These are phyloP conservation scores for Dallia pectoralis DNA, from an alignment of 2,797 vertebrate species.

Conservation along the genomic window DNA sequence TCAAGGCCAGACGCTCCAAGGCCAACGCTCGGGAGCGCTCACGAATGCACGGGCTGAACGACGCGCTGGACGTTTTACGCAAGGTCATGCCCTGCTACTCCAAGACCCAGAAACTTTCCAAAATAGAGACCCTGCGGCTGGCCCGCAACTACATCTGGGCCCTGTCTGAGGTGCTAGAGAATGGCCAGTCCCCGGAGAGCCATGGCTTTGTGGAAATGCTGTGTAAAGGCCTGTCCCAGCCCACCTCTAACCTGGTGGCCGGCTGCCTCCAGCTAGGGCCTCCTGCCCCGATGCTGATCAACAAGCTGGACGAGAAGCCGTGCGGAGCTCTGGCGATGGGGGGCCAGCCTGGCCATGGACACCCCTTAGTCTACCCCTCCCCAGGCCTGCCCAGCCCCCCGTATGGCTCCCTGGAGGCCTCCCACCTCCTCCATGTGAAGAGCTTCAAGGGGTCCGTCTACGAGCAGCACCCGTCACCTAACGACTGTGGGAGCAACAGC, in stretches of 20 bases:
- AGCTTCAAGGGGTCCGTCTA: conserved; percentile 85
- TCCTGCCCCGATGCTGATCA: conserved; percentile 76
- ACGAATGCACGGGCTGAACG: conserved; percentile 94
- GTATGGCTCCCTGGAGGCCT: conserved; percentile 88
- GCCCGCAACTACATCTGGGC: conserved; percentile 99
- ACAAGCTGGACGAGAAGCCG: conserved; percentile 86
- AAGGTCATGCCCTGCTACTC: conserved; percentile 98
- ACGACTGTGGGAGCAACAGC: conserved; percentile 75
- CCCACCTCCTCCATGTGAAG: conserved; percentile 89
- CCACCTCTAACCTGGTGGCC: conserved; percentile 95
- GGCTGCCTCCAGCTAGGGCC: conserved; percentile 90
- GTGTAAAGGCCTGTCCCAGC: conserved; percentile 95
- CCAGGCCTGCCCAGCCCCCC: conserved; percentile 94
- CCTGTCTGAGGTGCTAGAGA: conserved; percentile 92
- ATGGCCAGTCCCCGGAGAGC: conserved; percentile 84
- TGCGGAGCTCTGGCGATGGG: conserved; percentile 61
- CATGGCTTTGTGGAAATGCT: conserved; percentile 93
- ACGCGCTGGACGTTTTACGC: conserved; percentile 90
- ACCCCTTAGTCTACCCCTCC: conserved; percentile 86
- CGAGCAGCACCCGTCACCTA: conserved; percentile 80
- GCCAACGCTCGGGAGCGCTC: conserved; percentile 95
- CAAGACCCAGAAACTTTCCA: conserved; percentile 96
- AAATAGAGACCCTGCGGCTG: conserved; percentile 93
- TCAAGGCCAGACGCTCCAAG: conserved; percentile 86
- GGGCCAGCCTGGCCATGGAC: conserved; percentile 60